Base-by-base conservation (phyloP, 2,113 vertebrate genomes). In the Gymnogyps californianus region DNA sequence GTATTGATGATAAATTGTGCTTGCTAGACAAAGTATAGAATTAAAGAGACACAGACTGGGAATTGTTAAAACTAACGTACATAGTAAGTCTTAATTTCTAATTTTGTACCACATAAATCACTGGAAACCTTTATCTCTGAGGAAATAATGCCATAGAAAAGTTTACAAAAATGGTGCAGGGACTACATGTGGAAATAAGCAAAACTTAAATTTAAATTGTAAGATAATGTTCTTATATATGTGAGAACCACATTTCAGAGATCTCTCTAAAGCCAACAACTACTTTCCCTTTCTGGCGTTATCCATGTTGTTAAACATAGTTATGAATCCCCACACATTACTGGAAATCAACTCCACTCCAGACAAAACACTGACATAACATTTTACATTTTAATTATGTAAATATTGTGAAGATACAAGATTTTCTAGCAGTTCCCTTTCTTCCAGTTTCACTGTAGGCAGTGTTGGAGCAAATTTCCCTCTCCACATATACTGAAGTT, bases 291-390 rank as follows among this genome's bases (percentile, higher is more conserved):
- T 95, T 74, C 92, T 96, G 91, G 75, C 86, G 85, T 87, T 96
- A 94, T n/a, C 89, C 87, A 57, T 87, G 91, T 90, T 95, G 85
- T 93, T 94, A 97, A 97, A 96, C 75, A 92, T 9, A 78, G 92
- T 93, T 97, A 71, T 65, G 59, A 98, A 97, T 96, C 95, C 89
- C 55, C 79, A 91, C 85, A 86, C 84, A 64, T 86, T 62, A 83
- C 94, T 95, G 93, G 81, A 98, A 98, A 97, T 62, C 93, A 97
- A 86, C 94, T 97, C 96, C 67, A 67, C 75, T 96, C 81, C 96
- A 98, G 85, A 98, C 91, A 97, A 96, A 97, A 88, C 93, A 96
- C 24, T 83, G 65, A 61, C 94, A 87, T 90, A 95, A 93, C 72
- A 87, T 94, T 96, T 96, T 93, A 61, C 69, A 96, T 91, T 89